Percentiles rank a stretch among this genome's conserved stretches.
Conservation (phyloP, 2,797 vertebrate genomes). For the Cheirogaleus major region DNA sequence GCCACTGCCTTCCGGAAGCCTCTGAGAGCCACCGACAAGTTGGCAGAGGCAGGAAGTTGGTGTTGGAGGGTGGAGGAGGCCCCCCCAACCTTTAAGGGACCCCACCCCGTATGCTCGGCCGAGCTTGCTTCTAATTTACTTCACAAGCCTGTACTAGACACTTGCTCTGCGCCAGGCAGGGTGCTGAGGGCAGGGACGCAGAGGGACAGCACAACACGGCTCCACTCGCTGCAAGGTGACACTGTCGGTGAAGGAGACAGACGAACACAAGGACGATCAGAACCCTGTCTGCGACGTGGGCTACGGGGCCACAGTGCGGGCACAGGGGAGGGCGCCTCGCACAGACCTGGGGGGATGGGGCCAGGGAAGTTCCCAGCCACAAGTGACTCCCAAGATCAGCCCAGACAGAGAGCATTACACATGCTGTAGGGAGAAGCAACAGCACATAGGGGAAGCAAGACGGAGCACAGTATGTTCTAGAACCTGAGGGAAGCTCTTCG, state of each 20-base stretch:
- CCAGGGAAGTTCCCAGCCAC: neutral
- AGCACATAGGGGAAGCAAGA: neutral
- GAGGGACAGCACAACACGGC: neutral
- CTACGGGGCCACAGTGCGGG: accelerated
- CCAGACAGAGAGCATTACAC: neutral
- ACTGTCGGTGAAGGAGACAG: neutral
- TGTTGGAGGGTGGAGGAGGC: neutral
- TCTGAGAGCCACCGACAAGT: neutral
- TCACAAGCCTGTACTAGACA: accelerated
- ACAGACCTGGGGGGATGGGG: neutral
- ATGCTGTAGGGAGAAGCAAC: neutral
- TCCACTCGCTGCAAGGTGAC: neutral
- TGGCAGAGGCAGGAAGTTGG: accelerated
- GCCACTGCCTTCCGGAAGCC: neutral
- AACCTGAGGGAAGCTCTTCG: neutral
- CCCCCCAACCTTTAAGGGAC: neutral
- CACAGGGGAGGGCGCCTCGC: neutral
- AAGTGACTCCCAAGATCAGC: neutral
- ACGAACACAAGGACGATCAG: neutral
- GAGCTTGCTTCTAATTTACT: neutral
- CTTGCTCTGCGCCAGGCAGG: neutral
- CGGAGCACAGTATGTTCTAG: neutral
- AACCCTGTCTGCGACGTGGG: neutral
- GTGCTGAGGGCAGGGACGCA: accelerated
- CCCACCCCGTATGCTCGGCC: neutral